Evolutionary conservation across 2,888 invertebrate species (phyloP).

Genomic region (Lasioglossum vierecki): DNA sequence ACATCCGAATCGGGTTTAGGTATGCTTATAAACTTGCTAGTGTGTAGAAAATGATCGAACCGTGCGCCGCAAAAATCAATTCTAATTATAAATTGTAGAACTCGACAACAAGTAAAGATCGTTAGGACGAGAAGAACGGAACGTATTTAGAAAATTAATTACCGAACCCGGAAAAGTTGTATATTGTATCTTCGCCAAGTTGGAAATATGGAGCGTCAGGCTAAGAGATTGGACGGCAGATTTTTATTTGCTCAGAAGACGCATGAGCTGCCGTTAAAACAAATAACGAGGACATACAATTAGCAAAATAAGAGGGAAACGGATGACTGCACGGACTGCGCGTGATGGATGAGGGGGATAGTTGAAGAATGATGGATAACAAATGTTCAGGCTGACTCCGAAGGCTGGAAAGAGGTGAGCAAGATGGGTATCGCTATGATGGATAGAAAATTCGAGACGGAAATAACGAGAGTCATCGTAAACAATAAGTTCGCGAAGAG

Average conservation of each 20-base stretch:
- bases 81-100: background rate
- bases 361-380: conserved; percentile 35
- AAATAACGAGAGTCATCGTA: background rate
- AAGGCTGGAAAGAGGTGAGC: background rate
- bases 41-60: too few relatives aligned
- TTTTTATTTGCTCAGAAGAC: background rate
- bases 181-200: too few relatives aligned
- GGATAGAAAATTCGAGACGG: conserved; percentile 26
- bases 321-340: background rate
- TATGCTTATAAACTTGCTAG: too few relatives aligned
- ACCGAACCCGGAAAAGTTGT: conserved; percentile 32
- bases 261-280: conserved; percentile 2
- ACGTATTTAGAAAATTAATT: background rate
- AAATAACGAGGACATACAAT: background rate
- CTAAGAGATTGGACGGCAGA: background rate
- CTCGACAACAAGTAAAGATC: background rate
- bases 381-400: conserved; percentile 1
- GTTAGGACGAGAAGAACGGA: background rate
- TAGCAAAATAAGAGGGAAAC: conserved; percentile 8
- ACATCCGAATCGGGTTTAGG: too few relatives aligned
- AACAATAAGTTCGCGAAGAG: conserved; percentile 22
- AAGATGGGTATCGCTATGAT: conserved; percentile 16
- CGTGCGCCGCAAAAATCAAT: too few relatives aligned
- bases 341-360: conserved; percentile 37
- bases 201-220: background rate